These are phyloP conservation scores for Mirza zaza DNA, from an alignment of 2,113 vertebrate species.

Conservation along the genomic window DNA sequence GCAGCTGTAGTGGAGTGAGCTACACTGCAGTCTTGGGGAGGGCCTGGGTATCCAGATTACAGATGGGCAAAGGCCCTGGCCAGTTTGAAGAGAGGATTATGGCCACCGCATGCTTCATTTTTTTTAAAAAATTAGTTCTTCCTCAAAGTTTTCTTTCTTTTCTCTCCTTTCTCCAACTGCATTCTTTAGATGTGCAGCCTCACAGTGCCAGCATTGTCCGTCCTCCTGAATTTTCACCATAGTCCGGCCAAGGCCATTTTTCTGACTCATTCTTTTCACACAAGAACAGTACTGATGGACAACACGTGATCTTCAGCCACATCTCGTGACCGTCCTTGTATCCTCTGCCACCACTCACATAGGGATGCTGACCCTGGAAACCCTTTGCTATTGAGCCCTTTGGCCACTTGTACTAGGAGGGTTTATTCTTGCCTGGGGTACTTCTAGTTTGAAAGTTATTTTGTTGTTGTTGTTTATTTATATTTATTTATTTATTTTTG, in stretches of 20 bases:
- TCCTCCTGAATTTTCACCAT: background rate
- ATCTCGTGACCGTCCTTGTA: background rate
- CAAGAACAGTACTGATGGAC: background rate
- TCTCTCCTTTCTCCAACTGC: background rate
- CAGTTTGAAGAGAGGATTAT: background rate
- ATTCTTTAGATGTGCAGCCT: background rate
- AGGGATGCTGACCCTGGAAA: background rate
- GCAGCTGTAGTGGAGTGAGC: background rate
- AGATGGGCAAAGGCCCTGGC: background rate
- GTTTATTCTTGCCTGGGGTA: background rate
- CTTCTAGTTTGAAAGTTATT: background rate
- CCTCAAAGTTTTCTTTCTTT: background rate
- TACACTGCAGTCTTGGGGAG: background rate
- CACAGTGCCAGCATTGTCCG: accelerated
- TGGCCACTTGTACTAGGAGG: background rate
- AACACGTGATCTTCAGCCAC: background rate
- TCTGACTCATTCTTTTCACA: background rate
- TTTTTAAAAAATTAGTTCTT: background rate
- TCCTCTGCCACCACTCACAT: background rate
- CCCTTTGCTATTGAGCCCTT: background rate
- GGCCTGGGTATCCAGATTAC: background rate
- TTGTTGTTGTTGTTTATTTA: no score
- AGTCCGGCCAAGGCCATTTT: background rate
- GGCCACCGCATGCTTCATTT: background rate
- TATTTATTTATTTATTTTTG: no score